These are phyloP conservation scores for Drosophila siamana DNA, from an alignment of 2,888 invertebrate species.

Conservation along the genomic window DNA sequence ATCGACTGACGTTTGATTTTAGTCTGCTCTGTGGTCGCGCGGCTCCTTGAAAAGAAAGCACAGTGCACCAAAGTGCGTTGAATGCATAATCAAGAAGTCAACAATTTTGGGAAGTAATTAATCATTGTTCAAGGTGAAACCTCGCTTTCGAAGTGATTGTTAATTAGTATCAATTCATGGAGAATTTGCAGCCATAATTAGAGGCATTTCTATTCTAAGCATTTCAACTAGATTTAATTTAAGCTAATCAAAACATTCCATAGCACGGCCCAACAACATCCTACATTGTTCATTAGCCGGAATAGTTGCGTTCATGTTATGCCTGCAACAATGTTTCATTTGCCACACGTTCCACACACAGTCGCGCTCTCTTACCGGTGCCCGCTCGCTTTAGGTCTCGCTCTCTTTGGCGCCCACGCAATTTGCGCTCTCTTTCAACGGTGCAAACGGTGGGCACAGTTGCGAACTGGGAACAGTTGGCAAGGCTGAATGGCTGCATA, in stretches of 20 bases:
- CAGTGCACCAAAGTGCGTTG: constrained; percentile 17
- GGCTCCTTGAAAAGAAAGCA: constrained; percentile 34
- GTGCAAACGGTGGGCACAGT: constrained; percentile 12
- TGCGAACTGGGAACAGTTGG: constrained; percentile 22
- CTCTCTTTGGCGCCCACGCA: constrained; percentile 48
- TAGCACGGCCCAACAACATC: constrained; percentile 20
- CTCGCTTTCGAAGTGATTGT: neutral
- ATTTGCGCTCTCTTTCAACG: constrained; percentile 21
- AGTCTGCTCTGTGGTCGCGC: constrained; percentile 44
- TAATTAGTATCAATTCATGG: neutral
- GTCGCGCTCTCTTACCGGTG: constrained; percentile 35
- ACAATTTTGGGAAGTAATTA: neutral
- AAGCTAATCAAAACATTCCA: constrained; percentile 32
- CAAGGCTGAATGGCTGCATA: neutral
- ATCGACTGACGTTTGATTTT: constrained; percentile 47
- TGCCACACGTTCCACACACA: constrained; percentile 55
- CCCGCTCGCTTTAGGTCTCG: neutral
- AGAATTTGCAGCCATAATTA: neutral
- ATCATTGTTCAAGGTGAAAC: neutral
- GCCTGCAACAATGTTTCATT: constrained; percentile 60
- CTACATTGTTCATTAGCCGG: constrained; percentile 52
- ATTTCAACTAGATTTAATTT: constrained; percentile 11
- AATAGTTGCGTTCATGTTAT: constrained; percentile 43
- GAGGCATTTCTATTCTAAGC: neutral
- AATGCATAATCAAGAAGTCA: constrained; percentile 29